Evolutionary conservation across 2,888 invertebrate genomes (phyloP).

Genomic region (Netelia virgata): DNA sequence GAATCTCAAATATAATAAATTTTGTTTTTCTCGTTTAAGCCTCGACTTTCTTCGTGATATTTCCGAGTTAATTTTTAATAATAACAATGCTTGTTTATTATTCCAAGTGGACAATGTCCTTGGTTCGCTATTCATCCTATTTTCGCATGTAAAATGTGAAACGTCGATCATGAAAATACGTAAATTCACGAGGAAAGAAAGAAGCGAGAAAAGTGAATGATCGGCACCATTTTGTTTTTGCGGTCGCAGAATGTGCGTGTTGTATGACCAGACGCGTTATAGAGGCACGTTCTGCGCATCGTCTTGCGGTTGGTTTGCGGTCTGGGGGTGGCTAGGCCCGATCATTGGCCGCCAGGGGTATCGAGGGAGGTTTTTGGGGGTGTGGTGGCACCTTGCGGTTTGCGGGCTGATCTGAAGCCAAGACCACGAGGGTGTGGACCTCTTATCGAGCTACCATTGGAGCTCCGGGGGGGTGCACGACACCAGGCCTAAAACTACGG

Average conservation of each 20-base stretch:
- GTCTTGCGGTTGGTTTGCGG: constrained; percentile 85
- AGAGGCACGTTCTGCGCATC: constrained; percentile 83
- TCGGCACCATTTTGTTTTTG: constrained; percentile 84
- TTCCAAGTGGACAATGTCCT: background rate
- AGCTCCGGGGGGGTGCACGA: constrained; percentile 69
- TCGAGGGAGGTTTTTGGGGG: constrained; percentile 83
- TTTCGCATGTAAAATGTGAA: background rate
- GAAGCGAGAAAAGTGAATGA: constrained; percentile 33
- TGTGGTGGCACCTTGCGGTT: constrained; percentile 85
- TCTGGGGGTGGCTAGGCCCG: constrained; percentile 84
- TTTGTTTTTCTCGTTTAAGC: background rate
- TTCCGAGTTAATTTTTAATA: background rate
- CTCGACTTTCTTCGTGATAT: background rate
- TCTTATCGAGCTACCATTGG: constrained; percentile 83
- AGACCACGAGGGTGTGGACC: constrained; percentile 71
- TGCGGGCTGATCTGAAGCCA: constrained; percentile 79
- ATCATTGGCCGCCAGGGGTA: constrained; percentile 84
- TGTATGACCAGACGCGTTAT: constrained; percentile 72
- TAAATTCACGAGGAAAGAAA: background rate
- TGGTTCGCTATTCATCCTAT: background rate
- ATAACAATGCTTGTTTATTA: background rate
- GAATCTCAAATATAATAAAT: too few relatives aligned
- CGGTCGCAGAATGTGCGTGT: constrained; percentile 79
- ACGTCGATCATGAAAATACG: constrained; percentile 1
- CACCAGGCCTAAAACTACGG: constrained; percentile 42